These are phyloP conservation scores for Anastatus disparis DNA, from an alignment of 1,140 invertebrate species.

Conservation along the genomic window DNA sequence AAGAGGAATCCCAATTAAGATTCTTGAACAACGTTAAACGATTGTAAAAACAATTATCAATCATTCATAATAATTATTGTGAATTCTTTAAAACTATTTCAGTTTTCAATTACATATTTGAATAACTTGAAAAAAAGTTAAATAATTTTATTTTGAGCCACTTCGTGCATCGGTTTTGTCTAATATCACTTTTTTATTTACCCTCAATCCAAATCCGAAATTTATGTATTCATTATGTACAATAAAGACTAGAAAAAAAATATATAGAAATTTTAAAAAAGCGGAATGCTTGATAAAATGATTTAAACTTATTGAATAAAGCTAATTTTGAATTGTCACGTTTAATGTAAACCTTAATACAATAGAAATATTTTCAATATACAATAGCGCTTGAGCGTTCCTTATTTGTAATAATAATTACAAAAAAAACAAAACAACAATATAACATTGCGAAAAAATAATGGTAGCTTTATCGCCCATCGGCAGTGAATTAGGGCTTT, in stretches of 20 bases:
- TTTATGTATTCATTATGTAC: slow-evolving; percentile 17
- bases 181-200: slow-evolving; percentile 17
- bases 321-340: background rate
- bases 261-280: background rate
- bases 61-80: slow-evolving; percentile 13
- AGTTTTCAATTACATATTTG: background rate
- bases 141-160: slow-evolving; percentile 10
- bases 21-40: slow-evolving; percentile 1
- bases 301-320: background rate
- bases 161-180: slow-evolving; percentile 10
- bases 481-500: slow-evolving; percentile 35
- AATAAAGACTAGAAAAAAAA: slow-evolving; percentile 29
- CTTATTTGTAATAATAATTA: slow-evolving; percentile 1
- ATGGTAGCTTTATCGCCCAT: background rate
- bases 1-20: slow-evolving; percentile 29
- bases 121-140: slow-evolving; percentile 15
- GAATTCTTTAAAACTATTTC: background rate
- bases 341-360: background rate
- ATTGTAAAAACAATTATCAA: slow-evolving; percentile 7
- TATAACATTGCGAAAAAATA: slow-evolving; percentile 4
- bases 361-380: background rate
- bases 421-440: background rate
- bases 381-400: background rate
- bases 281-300: slow-evolving; percentile 4
- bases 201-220: background rate